These are phyloP conservation scores for Pseudomyrmex flavicornis DNA, from an alignment of 1,140 invertebrate genomes.

Conservation along the genomic window DNA sequence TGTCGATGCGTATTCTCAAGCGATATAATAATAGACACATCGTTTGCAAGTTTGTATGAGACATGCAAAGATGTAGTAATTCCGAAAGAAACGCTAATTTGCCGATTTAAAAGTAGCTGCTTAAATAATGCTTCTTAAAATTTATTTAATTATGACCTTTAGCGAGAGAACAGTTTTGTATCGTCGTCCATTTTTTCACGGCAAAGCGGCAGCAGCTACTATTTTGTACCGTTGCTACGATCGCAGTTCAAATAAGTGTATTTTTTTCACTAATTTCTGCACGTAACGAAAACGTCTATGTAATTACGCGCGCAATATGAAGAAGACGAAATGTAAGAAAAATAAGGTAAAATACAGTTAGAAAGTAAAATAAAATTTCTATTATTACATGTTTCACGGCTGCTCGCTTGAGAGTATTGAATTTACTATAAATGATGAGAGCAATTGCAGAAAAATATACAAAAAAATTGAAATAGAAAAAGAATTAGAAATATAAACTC, in stretches of 20 bases:
- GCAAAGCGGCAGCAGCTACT: not conserved
- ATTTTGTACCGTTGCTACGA: conserved; percentile 50
- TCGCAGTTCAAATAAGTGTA: conserved; percentile 18
- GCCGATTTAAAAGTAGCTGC: conserved; percentile 25
- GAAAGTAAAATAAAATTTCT: conserved; percentile 22
- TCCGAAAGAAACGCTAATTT: conserved; percentile 43
- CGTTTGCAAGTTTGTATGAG: not conserved
- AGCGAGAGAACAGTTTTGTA: conserved; percentile 24
- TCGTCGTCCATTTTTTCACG: conserved; percentile 35
- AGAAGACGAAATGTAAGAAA: conserved; percentile 25
- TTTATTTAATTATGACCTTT: conserved; percentile 52
- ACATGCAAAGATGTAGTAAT: not conserved
- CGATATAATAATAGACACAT: not conserved
- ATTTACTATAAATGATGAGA: not conserved
- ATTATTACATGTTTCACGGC: conserved; percentile 2
- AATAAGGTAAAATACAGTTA: conserved; percentile 47
- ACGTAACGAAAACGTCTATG: conserved; percentile 58
- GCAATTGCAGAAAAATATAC: not conserved
- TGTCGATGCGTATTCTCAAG: not conserved
- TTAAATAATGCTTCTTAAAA: conserved; percentile 35
- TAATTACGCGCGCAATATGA: conserved; percentile 63
- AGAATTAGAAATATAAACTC: not conserved
- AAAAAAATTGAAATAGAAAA: not conserved
- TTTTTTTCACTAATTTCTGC: conserved; percentile 39
- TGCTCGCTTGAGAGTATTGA: conserved; percentile 13